A percentile compares a stretch with the other conserved stretches of the same genome.
phyloP scores from a whole-genome alignment of 2,113 vertebrate genomes.

The Holacanthus passer region DNA sequence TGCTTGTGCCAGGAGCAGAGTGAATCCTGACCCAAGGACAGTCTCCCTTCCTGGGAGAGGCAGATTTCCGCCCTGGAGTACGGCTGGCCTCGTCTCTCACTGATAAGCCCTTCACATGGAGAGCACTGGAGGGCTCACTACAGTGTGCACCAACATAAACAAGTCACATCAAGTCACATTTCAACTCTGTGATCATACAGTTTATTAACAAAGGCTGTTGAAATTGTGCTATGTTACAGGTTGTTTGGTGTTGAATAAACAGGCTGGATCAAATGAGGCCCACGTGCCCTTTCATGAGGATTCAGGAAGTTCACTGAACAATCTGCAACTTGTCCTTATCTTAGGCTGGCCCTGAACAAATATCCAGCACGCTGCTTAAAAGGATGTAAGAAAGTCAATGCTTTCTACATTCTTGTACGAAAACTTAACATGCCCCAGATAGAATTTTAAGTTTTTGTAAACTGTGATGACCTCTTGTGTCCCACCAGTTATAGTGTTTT shows the following conservation, averaged over 20 bases:
- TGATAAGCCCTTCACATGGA: slow-evolving; percentile 70
- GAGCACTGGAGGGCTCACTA: slow-evolving; percentile 56
- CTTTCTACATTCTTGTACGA: not conserved
- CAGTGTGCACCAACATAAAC: slow-evolving; percentile 87
- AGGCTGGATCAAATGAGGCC: slow-evolving; percentile 21
- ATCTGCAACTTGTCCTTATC: slow-evolving; percentile 19
- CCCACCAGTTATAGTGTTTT: slow-evolving; percentile 15
- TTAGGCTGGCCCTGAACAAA: not conserved
- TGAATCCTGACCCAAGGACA: slow-evolving; percentile 69
- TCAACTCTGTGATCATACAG: slow-evolving; percentile 83
- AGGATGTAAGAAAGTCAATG: not conserved
- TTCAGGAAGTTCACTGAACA: slow-evolving; percentile 15
- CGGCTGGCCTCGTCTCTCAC: slow-evolving; percentile 58
- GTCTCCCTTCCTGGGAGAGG: slow-evolving; percentile 60
- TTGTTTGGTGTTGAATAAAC: slow-evolving; percentile 29
- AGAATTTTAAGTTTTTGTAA: not conserved
- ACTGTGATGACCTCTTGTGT: not conserved
- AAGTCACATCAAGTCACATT: slow-evolving; percentile 90
- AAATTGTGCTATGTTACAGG: slow-evolving; percentile 20
- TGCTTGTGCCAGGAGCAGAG: slow-evolving; percentile 50
- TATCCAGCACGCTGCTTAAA: not conserved
- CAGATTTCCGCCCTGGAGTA: slow-evolving; percentile 62
- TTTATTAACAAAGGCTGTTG: slow-evolving; percentile 8
- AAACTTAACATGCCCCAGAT: not conserved
- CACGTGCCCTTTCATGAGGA: slow-evolving; percentile 9